Evolutionary conservation across 2,797 vertebrate genomes (phyloP), one percentile per base, ranked within the genome.

Genomic region (Telmatherina bonti): DNA sequence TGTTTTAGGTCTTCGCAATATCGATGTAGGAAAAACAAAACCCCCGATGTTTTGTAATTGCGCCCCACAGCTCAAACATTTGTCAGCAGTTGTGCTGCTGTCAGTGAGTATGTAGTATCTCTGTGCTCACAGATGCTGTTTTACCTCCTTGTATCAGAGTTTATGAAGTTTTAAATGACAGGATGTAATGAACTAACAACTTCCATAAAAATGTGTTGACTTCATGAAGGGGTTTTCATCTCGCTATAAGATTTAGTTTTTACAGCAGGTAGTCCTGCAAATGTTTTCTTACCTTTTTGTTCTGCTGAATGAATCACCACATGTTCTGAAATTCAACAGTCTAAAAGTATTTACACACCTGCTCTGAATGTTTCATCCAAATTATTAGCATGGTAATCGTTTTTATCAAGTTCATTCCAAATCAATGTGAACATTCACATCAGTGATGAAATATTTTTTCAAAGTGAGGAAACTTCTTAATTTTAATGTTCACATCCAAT

Each of bases 1-100:
- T 55, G 51, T 43, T 55, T 55, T 43, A 26, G 20, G 31, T 65
- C 24, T 53, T 54, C 41, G 35, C 49, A 41, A 29, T 53, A 29
- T 65, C 27, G 6, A 22, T 54, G 7, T 7, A 38, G 1, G 8
- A 52, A 38, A 65, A 31, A 31, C 36, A 66, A 30, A 5, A 38
- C 24, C 41, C 12, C 9, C 31, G 7, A 31, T 55, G 12, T 66
- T 41, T 7, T 41, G 10, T 26, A 65, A 22, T 31, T 45, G 12
- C 47, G 5, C 12, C 53, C 36, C 10, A 26, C 9, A 6, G 52
- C 52, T 56, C n/a, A n/a, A n/a, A 53, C 35, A 16, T 41, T 41
- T 43, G 20, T 55, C 24, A 30, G 18, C 3, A 29, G 15, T 54
- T 54, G 27, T 29, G 3, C 36, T 66, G 27, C 52, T 24, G 33